Evolutionary conservation across 2,113 vertebrate species (phyloP).

Genomic region (Petaurus breviceps): DNA sequence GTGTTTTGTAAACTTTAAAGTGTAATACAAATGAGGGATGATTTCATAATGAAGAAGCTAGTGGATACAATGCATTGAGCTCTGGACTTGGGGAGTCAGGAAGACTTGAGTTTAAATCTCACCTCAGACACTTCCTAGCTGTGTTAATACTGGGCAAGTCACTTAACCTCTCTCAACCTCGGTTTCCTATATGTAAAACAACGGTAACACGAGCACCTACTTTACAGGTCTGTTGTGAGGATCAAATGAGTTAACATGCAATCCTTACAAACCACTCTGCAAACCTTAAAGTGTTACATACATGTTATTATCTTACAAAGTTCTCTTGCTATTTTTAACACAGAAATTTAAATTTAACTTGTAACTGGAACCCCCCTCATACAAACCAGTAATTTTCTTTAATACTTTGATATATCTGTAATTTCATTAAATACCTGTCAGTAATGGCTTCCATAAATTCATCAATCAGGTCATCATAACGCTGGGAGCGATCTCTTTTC

Average conservation of each 20-base stretch:
- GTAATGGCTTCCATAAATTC: conserved; percentile 98
- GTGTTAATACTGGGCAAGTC: not conserved
- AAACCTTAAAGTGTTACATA: not conserved
- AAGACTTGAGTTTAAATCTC: not conserved
- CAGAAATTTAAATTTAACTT: not conserved
- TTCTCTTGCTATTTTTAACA: not conserved
- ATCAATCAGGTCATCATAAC: conserved; percentile 96
- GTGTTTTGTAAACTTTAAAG: not conserved
- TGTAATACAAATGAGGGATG: not conserved
- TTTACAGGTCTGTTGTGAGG: not conserved
- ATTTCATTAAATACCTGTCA: conserved; percentile 85
- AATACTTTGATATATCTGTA: not conserved
- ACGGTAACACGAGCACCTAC: not conserved
- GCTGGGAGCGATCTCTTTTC: conserved; percentile 92
- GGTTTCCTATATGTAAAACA: not conserved
- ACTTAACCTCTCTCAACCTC: not conserved
- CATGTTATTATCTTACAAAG: not conserved
- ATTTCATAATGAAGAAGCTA: not conserved
- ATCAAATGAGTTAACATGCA: not conserved
- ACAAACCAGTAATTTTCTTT: not conserved
- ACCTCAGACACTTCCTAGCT: not conserved
- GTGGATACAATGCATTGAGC: not conserved
- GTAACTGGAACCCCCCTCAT: not conserved
- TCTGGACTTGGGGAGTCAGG: not conserved
- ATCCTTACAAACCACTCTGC: not conserved